Percentiles rank a stretch among this genome's conserved stretches.
Conservation (phyloP, 2,888 invertebrate genomes). For the Hemaris fuciformis region DNA sequence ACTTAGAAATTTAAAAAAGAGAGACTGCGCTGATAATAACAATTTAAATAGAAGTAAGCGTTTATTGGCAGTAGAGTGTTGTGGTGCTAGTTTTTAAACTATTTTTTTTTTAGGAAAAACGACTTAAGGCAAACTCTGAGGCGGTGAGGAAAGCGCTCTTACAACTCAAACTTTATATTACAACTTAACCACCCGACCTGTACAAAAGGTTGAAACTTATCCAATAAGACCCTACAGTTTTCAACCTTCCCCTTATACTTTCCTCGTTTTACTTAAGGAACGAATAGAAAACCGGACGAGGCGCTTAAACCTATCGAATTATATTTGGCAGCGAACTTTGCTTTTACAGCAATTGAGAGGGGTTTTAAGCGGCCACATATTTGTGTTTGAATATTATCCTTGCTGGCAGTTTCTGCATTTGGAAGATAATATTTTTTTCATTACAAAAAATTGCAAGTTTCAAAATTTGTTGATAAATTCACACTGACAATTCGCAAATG, state of each 20-base stretch:
- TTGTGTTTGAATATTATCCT: not conserved
- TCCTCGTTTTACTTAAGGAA: slow-evolving; percentile 43
- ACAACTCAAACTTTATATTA: slow-evolving; percentile 67
- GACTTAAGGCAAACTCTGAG: slow-evolving; percentile 29
- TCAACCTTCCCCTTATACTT: slow-evolving; percentile 40
- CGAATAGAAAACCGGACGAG: slow-evolving; percentile 29
- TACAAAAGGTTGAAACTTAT: slow-evolving; percentile 66
- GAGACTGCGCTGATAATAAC: too few species aligned
- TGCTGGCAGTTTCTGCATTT: not conserved
- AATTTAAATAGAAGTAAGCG: not conserved
- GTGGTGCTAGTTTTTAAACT: slow-evolving; percentile 22
- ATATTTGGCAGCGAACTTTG: slow-evolving; percentile 8
- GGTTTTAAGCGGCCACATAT: not conserved
- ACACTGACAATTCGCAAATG: too few species aligned
- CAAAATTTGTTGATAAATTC: too few species aligned
- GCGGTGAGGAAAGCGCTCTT: slow-evolving; percentile 44
- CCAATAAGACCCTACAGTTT: slow-evolving; percentile 64
- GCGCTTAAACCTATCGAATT: not conserved
- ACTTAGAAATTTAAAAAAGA: too few species aligned
- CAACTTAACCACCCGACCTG: slow-evolving; percentile 61
- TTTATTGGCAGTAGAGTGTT: not conserved
- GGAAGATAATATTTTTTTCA: too few species aligned
- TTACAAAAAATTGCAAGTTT: too few species aligned
- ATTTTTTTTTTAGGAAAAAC: slow-evolving; percentile 18
- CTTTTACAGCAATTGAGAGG: not conserved